A percentile compares a stretch with the other conserved stretches of the same genome.
These are phyloP conservation scores for Spea multiplicata DNA, from an alignment of 2,113 vertebrate species.

Conservation along the genomic window DNA sequence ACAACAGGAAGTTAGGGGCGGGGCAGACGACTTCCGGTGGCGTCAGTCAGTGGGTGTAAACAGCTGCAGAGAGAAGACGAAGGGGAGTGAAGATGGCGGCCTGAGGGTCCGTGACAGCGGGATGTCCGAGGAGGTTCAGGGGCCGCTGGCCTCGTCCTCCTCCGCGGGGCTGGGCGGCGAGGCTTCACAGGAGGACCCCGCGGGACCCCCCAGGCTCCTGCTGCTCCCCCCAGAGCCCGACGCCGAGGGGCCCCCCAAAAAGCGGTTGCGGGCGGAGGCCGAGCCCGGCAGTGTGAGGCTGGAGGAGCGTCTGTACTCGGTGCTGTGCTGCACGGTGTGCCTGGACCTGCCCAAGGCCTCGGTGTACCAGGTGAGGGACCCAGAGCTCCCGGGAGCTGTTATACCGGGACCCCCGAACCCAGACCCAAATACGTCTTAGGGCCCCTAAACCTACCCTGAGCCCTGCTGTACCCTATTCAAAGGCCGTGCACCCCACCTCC, in stretches of 20 bases:
- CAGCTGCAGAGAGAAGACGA: not conserved
- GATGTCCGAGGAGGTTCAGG: constrained; percentile 59
- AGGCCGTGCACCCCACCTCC: no score
- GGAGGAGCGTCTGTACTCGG: constrained; percentile 88
- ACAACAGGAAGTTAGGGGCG: no score
- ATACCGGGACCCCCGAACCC: no score
- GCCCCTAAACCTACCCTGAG: no score
- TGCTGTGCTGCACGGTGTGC: constrained; percentile 93
- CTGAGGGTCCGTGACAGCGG: no score
- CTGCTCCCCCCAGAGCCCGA: constrained; percentile 65
- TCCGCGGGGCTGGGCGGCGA: constrained; percentile 7
- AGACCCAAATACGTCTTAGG: no score
- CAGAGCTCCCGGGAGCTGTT: not conserved
- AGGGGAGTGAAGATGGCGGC: constrained; percentile 21
- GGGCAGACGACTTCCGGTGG: not conserved
- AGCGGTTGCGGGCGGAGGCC: constrained; percentile 64
- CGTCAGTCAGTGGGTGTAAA: not conserved
- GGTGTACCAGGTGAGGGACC: constrained; percentile 80
- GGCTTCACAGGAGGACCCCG: no score
- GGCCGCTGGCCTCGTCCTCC: constrained; percentile 53
- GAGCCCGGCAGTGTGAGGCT: constrained; percentile 64
- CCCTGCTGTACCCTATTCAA: no score
- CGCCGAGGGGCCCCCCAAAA: constrained; percentile 81
- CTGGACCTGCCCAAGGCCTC: constrained; percentile 93
- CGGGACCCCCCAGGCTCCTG: not conserved